Evolutionary conservation across 2,888 invertebrate genomes (phyloP).

Genomic region (Cosmorhoe ocellata): DNA sequence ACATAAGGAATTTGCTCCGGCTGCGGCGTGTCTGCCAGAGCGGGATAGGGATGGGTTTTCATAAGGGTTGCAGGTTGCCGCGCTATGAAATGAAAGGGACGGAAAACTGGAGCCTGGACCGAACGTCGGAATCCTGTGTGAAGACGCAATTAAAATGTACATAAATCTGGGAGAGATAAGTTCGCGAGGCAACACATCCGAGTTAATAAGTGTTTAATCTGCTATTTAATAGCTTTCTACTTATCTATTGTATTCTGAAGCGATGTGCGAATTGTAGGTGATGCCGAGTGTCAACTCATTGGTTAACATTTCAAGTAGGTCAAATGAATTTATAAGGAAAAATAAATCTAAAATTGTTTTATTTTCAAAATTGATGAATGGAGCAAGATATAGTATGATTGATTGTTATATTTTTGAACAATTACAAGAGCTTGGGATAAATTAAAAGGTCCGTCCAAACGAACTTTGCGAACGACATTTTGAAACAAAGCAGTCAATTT

Average conservation of each 20-base stretch:
- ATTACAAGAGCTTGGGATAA: conserved; percentile 1
- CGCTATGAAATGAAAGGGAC: conserved; percentile 60
- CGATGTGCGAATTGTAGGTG: conserved; percentile 13
- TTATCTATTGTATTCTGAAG: conserved; percentile 21
- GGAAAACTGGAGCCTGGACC: conserved; percentile 55
- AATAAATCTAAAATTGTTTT: background rate
- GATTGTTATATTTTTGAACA: conserved; percentile 7
- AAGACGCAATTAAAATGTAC: conserved; percentile 78
- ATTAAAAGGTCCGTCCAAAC: conserved; percentile 18
- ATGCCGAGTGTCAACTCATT: background rate
- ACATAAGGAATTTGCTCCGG: conserved; percentile 77
- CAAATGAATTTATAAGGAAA: too few species aligned
- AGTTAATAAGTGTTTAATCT: conserved; percentile 62
- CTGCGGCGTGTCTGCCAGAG: conserved; percentile 61
- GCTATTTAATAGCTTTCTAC: conserved; percentile 46
- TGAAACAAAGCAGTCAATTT: conserved; percentile 36
- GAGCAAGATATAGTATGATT: background rate
- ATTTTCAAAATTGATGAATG: background rate
- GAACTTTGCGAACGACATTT: conserved; percentile 33
- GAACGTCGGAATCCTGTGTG: conserved; percentile 69
- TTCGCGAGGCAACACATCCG: conserved; percentile 52
- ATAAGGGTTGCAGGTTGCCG: conserved; percentile 63
- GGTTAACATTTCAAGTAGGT: too few species aligned
- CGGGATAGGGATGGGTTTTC: conserved; percentile 61
- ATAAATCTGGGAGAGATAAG: conserved; percentile 67